Conservation (phyloP, 2,797 vertebrate genomes). For the Eulemur albifrons region DNA sequence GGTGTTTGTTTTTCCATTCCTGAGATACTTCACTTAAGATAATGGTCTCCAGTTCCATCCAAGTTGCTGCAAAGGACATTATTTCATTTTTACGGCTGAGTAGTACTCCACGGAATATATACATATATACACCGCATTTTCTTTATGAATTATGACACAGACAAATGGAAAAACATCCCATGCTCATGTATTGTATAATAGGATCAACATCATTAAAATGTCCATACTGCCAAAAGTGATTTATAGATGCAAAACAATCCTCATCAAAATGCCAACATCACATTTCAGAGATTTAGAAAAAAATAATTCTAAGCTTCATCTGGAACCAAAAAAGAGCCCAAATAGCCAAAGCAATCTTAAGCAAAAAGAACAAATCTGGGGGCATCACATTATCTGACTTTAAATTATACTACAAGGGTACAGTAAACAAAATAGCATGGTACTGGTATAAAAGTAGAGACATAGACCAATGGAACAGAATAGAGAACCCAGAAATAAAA, state of each 20-base stretch:
- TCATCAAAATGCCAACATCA: not conserved
- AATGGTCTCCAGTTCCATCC: not conserved
- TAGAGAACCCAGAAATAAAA: not conserved
- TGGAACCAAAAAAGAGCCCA: not conserved
- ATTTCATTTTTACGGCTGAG: not conserved
- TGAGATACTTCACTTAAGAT: not conserved
- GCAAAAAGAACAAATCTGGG: not conserved
- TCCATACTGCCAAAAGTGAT: not conserved
- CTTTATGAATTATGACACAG: no score
- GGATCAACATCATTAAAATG: not conserved
- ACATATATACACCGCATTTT: no score
- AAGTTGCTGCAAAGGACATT: not conserved
- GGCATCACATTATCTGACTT: not conserved
- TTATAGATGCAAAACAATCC: not conserved
- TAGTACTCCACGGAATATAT: not conserved
- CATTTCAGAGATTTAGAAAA: not conserved
- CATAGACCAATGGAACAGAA: not conserved
- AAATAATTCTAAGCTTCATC: not conserved
- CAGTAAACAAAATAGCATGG: not conserved
- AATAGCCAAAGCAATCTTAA: not conserved
- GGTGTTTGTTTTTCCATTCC: not conserved
- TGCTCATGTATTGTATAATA: no score
- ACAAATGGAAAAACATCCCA: no score
- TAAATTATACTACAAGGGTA: not conserved
- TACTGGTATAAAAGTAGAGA: not conserved